Conservation (phyloP, 2,113 vertebrate genomes). For the Mellivora capensis region DNA sequence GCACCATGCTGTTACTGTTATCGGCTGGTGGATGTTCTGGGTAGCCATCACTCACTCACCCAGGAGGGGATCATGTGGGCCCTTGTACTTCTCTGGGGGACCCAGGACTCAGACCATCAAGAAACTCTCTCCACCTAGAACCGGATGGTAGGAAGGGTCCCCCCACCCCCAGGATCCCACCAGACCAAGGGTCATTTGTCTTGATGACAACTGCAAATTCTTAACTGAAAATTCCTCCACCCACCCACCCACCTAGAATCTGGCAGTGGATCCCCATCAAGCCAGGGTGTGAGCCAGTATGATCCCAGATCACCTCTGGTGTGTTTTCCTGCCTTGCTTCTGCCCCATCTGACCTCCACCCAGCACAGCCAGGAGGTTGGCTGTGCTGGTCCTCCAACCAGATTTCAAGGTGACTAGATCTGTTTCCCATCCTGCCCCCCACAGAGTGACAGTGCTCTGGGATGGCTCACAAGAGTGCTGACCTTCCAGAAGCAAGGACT, state of each 20-base stretch:
- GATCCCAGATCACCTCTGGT: neutral
- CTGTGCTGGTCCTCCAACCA: neutral
- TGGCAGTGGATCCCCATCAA: neutral
- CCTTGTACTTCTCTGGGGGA: neutral
- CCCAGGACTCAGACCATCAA: neutral
- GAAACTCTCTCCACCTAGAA: neutral
- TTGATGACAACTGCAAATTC: neutral
- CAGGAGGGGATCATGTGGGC: neutral
- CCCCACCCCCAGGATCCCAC: neutral
- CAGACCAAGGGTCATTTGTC: conserved; percentile 29
- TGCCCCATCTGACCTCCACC: neutral
- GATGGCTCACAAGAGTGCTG: neutral
- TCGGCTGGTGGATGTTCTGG: neutral
- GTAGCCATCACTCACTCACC: neutral
- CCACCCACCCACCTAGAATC: neutral
- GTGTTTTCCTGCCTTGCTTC: neutral
- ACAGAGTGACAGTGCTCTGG: neutral
- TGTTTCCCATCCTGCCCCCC: neutral
- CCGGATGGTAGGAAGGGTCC: neutral
- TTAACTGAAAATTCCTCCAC: neutral
- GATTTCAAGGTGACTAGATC: neutral
- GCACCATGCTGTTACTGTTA: neutral
- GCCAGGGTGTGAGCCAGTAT: neutral
- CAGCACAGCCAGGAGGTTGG: neutral
- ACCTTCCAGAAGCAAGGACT: neutral